Evolutionary conservation across 2,888 invertebrate genomes (phyloP), one percentile per base, ranked within the genome.

Genomic region (Alitta virens): DNA sequence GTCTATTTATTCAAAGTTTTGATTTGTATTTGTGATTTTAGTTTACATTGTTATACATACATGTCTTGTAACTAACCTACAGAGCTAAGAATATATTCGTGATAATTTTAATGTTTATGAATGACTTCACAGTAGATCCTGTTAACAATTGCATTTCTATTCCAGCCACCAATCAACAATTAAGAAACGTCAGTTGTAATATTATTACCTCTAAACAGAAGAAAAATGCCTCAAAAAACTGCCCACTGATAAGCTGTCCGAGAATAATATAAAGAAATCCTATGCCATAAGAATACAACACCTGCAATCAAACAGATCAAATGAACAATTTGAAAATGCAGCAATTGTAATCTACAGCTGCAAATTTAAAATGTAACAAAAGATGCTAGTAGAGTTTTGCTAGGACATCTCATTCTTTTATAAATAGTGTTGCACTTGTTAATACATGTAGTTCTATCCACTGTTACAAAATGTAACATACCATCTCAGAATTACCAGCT

Each of bases 401-500:
- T 14, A 33, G 3, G 5, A 38, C 2, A 55, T 26, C 7, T 55
- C 7, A 27, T 21, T 55, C n/a, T 16, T 5, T 3, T 24, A 24
- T 25, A 12, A 5, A 25, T 24, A 23, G 1, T 23, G 1, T 18
- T 52, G 23, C 21, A 24, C 52, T 9, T 24, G 52, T n/a, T 24
- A 25, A 9, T 52, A 24, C 25, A n/a, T 1, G 21, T 24, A 18
- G n/a, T 52, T 18, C n/a, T 5, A 52, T 23, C 21, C 7, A 24
- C n/a, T 52, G 21, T 18, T 21, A 9, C n/a, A 25, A 52, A 43
- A 23, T 23, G n/a, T n/a, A 42, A 67, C 74, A 68, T 56, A 85
- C 94, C 54, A 97, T 90, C 86, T 97, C 96, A 68, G 91, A 90
- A 81, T 93, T 95, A 0, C 90, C 85, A 0, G 93, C 93, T 66